phyloP scores from a whole-genome alignment of 35 echinoderm and acorn worm species.

The Patiria miniata region DNA sequence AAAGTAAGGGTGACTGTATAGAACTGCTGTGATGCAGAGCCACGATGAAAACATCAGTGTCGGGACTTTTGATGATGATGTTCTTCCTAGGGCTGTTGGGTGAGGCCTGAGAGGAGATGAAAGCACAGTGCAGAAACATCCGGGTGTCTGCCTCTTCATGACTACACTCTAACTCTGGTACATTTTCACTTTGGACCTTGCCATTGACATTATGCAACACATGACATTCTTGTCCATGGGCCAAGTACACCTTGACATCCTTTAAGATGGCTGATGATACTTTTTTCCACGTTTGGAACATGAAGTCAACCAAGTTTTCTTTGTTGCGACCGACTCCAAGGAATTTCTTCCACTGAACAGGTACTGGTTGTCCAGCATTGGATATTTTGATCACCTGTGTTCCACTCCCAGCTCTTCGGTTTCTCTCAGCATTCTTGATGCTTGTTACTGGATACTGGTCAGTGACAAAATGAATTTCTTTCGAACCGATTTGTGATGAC shows the following conservation, averaged over 20 bases:
- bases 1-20: conserved; percentile 25
- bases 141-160: conserved; percentile 34
- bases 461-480: no score
- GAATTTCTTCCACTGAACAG: no score
- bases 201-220: background rate
- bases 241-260: background rate
- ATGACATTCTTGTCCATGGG: conserved; percentile 32
- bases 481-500: background rate
- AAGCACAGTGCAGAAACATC: background rate
- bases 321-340: no score
- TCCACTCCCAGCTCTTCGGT: background rate
- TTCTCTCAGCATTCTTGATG: background rate
- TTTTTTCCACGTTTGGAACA: no score
- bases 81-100: background rate
- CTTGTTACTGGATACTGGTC: no score
- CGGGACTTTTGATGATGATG: conserved; percentile 56
- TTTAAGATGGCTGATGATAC: no score
- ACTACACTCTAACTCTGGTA: background rate
- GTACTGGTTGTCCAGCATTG: no score
- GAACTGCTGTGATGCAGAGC: background rate
- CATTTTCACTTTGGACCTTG: background rate
- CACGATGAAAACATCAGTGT: conserved; percentile 77
- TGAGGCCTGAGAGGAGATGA: background rate
- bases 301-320: no score
- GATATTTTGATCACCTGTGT: background rate